phyloP scores from a whole-genome alignment of 2,797 vertebrate species.

The Coluber constrictor region DNA sequence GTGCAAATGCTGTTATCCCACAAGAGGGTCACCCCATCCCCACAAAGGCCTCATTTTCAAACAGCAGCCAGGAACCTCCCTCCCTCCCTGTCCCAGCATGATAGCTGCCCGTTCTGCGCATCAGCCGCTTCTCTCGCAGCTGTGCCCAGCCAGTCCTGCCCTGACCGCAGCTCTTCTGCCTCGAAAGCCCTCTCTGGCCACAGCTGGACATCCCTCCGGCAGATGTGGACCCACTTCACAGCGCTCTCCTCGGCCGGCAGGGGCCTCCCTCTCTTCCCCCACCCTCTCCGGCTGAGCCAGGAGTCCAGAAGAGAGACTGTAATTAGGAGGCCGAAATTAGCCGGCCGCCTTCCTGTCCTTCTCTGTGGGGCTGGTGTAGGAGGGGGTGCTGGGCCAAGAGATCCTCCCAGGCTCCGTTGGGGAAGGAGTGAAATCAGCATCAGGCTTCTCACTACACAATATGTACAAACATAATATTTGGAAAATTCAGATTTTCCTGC shows the following conservation, averaged over 20 bases:
- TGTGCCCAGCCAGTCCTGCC: not conserved
- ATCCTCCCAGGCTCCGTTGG: not conserved
- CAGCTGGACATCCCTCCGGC: not conserved
- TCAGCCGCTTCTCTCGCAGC: not conserved
- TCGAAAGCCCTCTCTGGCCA: not conserved
- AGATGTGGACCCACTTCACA: no score
- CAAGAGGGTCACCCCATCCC: not conserved
- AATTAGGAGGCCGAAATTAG: conserved; percentile 13
- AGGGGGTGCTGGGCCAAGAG: not conserved
- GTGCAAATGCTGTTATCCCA: not conserved
- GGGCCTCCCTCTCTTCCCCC: no score
- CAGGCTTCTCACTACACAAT: no score
- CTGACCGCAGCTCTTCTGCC: not conserved
- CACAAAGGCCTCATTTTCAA: not conserved
- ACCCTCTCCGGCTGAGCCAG: no score
- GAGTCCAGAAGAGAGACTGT: not conserved
- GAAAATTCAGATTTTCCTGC: no score
- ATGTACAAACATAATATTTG: no score
- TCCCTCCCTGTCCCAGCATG: not conserved
- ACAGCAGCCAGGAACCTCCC: not conserved
- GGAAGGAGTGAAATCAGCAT: not conserved
- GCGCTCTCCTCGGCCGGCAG: not conserved
- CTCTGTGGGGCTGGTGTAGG: rapidly evolving
- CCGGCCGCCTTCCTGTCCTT: not conserved
- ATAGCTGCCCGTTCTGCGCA: not conserved